These are phyloP conservation scores for Epinephelus moara DNA, from an alignment of 2,113 vertebrate genomes.

Conservation along the genomic window DNA sequence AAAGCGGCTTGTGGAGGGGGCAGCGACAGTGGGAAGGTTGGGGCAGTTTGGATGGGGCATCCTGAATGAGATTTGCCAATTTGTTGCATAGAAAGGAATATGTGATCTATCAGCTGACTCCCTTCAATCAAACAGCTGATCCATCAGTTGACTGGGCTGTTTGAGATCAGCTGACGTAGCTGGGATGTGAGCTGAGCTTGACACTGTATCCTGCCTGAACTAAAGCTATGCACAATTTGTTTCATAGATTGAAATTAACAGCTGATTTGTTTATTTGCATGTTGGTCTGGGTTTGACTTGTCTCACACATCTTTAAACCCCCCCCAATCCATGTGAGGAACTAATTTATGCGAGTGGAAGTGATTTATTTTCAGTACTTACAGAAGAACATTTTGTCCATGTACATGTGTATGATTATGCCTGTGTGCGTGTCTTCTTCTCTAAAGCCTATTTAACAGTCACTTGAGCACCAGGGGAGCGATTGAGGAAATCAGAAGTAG, in stretches of 20 bases:
- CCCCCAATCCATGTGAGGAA: background rate
- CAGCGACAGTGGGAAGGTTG: no score
- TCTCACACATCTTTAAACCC: background rate
- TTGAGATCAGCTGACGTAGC: no score
- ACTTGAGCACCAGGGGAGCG: slow-evolving; percentile 45
- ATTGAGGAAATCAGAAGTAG: slow-evolving; percentile 55
- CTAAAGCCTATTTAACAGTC: slow-evolving; percentile 54
- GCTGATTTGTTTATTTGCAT: background rate
- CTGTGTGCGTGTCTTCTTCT: background rate
- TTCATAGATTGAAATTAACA: background rate
- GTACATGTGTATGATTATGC: background rate
- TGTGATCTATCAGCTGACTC: no score
- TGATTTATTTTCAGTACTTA: background rate
- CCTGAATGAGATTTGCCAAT: no score
- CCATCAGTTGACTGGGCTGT: no score
- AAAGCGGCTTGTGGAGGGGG: no score
- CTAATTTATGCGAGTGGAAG: slow-evolving; percentile 1
- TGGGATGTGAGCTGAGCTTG: no score
- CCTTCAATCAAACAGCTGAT: no score
- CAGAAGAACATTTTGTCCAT: slow-evolving; percentile 3
- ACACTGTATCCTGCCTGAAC: no score
- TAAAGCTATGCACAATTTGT: no score
- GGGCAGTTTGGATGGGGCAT: no score
- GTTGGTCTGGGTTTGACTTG: background rate
- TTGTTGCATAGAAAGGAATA: no score